These are phyloP conservation scores for Ecdyonurus torrentis DNA, from an alignment of 2,888 invertebrate genomes.

Conservation along the genomic window DNA sequence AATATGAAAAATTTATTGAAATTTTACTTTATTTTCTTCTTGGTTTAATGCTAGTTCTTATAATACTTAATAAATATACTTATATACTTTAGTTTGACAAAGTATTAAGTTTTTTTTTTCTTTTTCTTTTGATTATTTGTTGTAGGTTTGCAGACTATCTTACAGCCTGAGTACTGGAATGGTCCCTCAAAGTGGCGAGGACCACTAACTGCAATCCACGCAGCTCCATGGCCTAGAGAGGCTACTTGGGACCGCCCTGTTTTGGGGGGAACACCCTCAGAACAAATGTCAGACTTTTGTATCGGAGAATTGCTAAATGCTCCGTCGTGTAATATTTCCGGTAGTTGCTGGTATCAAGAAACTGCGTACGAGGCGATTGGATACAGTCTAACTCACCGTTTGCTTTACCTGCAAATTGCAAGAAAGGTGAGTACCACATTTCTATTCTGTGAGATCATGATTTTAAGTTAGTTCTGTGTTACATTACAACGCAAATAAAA, in stretches of 20 bases:
- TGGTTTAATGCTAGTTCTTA: no score
- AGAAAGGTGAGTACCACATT: conserved; percentile 1
- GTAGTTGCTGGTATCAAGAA: not conserved
- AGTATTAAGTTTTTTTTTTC: not conserved
- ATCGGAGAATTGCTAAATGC: not conserved
- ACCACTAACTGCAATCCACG: not conserved
- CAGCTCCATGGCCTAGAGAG: not conserved
- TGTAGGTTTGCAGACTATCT: not conserved
- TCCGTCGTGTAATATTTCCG: not conserved
- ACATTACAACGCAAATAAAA: no score
- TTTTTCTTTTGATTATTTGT: not conserved
- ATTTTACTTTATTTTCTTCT: no score
- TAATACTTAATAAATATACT: no score
- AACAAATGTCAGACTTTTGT: not conserved
- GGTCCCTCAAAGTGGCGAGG: not conserved
- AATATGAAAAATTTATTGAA: no score
- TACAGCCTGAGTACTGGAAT: not conserved
- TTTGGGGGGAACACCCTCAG: not conserved
- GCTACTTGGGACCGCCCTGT: no score
- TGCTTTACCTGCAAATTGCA: conserved; percentile 3
- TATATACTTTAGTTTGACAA: not conserved
- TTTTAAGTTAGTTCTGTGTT: no score
- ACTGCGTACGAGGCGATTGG: not conserved
- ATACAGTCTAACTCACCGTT: conserved; percentile 1
- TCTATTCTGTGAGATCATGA: no score